These are phyloP conservation scores for Drosophila seclusa DNA, from an alignment of 2,888 invertebrate genomes.

Conservation along the genomic window DNA sequence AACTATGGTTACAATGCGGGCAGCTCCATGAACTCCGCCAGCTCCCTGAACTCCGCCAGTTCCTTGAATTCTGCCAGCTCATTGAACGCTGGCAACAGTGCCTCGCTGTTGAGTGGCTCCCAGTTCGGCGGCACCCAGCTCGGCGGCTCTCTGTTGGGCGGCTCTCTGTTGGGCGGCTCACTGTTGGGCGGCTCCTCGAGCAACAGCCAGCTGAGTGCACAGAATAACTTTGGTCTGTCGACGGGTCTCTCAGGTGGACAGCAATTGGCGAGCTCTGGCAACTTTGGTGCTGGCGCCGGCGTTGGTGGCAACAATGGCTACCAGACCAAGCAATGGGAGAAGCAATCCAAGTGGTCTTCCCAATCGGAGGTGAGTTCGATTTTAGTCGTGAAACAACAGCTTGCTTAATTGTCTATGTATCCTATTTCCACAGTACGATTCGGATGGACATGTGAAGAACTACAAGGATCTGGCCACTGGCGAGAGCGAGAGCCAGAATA, in stretches of 20 bases:
- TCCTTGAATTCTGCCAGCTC: conserved; percentile 48
- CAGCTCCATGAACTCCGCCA: conserved; percentile 54
- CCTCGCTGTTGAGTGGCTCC: conserved; percentile 52
- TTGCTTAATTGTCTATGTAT: neutral
- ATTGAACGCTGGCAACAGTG: conserved; percentile 45
- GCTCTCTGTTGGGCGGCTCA: conserved; percentile 15
- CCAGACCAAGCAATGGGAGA: conserved; percentile 84
- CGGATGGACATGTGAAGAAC: conserved; percentile 82
- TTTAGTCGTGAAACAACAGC: neutral
- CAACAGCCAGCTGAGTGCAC: conserved; percentile 44
- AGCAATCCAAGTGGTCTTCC: conserved; percentile 85
- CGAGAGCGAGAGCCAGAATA: conserved; percentile 84
- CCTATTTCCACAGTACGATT: conserved; percentile 72
- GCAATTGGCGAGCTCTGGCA: conserved; percentile 43
- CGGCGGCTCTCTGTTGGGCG: conserved; percentile 38
- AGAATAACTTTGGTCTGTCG: conserved; percentile 37
- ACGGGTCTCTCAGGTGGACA: conserved; percentile 52
- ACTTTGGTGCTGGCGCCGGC: conserved; percentile 52
- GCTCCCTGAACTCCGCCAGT: conserved; percentile 46
- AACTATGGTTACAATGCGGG: conserved; percentile 52
- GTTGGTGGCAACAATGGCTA: conserved; percentile 58
- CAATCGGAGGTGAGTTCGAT: conserved; percentile 79
- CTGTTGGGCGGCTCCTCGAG: conserved; percentile 40
- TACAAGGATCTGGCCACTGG: conserved; percentile 84
- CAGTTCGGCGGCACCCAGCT: conserved; percentile 45